These are phyloP conservation scores for Leucophora obtusa DNA, from an alignment of 2,888 invertebrate species.

Conservation along the genomic window DNA sequence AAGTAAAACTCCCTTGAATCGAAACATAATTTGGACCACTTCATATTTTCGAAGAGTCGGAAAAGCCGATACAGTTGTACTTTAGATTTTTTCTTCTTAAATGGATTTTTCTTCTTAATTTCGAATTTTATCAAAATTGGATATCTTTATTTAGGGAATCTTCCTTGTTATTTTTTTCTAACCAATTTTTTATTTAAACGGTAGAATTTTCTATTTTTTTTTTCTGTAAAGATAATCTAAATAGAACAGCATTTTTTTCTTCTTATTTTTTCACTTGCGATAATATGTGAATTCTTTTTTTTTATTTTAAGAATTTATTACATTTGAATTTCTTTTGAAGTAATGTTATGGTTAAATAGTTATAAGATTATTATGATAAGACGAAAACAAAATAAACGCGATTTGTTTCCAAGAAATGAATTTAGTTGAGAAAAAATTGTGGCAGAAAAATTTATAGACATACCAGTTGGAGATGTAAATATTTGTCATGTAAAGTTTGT, in stretches of 20 bases:
- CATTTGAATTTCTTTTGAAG: conserved; percentile 57
- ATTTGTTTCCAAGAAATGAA: conserved; percentile 27
- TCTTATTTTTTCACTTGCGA: conserved; percentile 53
- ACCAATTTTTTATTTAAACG: conserved; percentile 47
- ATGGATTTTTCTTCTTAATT: too few relatives aligned
- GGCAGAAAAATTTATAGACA: neutral
- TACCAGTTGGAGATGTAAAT: neutral
- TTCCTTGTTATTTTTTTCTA: conserved; percentile 13
- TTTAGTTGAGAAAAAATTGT: neutral
- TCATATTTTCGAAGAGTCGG: too few relatives aligned
- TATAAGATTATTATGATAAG: conserved; percentile 52
- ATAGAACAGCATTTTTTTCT: conserved; percentile 55
- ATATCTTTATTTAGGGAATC: too few relatives aligned
- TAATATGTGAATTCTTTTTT: conserved; percentile 39
- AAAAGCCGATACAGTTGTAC: too few relatives aligned
- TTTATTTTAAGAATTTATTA: conserved; percentile 44
- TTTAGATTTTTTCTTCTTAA: too few relatives aligned
- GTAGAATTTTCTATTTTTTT: conserved; percentile 26
- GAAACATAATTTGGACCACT: too few relatives aligned
- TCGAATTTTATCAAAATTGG: too few relatives aligned
- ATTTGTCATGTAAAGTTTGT: neutral
- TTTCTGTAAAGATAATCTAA: conserved; percentile 53
- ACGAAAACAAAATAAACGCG: conserved; percentile 14
- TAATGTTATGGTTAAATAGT: conserved; percentile 61
- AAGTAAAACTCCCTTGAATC: too few relatives aligned